phyloP scores from a whole-genome alignment of 2,113 vertebrate genomes.

The Tympanuchus pallidicinctus region DNA sequence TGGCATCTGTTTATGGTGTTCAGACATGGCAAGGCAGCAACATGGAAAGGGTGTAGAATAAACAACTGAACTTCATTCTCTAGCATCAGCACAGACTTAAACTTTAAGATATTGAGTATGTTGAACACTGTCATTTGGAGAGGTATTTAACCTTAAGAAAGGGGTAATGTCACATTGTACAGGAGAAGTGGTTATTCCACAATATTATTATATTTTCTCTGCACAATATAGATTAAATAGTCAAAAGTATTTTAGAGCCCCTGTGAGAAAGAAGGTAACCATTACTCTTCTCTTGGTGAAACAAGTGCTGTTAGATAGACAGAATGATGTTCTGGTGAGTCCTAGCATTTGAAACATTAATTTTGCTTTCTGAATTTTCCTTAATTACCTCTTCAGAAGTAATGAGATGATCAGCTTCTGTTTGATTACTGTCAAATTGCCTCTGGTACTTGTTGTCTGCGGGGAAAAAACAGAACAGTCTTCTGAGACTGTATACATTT shows the following conservation, averaged over 20 bases:
- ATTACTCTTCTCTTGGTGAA: background rate
- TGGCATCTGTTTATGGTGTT: background rate
- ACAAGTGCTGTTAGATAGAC: background rate
- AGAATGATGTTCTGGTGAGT: background rate
- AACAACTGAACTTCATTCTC: background rate
- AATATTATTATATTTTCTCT: background rate
- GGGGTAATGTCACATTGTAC: accelerated
- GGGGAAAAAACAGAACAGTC: background rate
- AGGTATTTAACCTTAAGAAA: background rate
- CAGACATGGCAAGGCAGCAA: background rate
- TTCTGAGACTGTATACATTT: background rate
- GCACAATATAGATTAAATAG: background rate
- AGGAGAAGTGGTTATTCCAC: background rate
- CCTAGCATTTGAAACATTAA: background rate
- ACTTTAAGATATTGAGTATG: background rate
- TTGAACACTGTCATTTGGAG: background rate
- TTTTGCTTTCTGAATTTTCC: background rate
- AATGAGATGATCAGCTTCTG: slow-evolving; percentile 75
- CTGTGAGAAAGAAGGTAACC: background rate
- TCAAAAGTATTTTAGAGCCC: background rate
- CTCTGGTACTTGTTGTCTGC: slow-evolving; percentile 70
- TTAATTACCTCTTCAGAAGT: slow-evolving; percentile 76
- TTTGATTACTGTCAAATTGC: slow-evolving; percentile 63
- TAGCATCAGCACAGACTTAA: background rate
- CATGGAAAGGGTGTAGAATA: background rate